Percentiles rank a stretch among this genome's conserved stretches.
Conservation (phyloP, 2,113 vertebrate genomes). For the Circaetus gallicus region DNA sequence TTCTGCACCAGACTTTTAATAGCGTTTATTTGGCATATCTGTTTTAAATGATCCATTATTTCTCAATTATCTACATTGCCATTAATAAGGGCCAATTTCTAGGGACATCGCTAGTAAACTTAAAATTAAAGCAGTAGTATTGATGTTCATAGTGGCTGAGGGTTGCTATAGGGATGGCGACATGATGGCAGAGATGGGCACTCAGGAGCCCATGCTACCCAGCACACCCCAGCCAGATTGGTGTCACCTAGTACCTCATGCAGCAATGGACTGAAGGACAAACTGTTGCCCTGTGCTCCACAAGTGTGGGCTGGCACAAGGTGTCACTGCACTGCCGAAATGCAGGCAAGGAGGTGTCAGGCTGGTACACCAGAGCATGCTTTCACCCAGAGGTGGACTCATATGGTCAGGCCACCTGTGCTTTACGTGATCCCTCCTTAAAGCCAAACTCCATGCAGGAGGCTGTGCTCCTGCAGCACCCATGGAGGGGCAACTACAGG, state of each 20-base stretch:
- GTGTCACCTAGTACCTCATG: rapidly evolving
- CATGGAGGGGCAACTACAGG: neutral
- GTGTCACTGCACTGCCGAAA: neutral
- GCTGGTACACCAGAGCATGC: neutral
- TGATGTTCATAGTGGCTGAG: neutral
- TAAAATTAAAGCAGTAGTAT: neutral
- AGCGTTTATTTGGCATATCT: neutral
- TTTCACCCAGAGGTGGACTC: neutral
- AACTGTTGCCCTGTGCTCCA: neutral
- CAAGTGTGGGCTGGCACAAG: neutral
- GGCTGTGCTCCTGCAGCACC: neutral
- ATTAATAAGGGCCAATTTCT: neutral
- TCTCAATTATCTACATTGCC: neutral
- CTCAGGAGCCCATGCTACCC: neutral
- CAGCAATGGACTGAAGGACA: neutral
- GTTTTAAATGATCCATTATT: neutral
- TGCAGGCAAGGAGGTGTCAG: neutral
- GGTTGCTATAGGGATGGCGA: neutral
- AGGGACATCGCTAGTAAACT: neutral
- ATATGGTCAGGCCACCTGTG: neutral
- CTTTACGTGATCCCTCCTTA: neutral
- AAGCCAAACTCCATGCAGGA: neutral
- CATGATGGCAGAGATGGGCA: neutral
- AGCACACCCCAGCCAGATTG: neutral
- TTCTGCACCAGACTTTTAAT: neutral